Evolutionary conservation across 2,888 invertebrate genomes (phyloP).

Genomic region (Xanthia icteritia): DNA sequence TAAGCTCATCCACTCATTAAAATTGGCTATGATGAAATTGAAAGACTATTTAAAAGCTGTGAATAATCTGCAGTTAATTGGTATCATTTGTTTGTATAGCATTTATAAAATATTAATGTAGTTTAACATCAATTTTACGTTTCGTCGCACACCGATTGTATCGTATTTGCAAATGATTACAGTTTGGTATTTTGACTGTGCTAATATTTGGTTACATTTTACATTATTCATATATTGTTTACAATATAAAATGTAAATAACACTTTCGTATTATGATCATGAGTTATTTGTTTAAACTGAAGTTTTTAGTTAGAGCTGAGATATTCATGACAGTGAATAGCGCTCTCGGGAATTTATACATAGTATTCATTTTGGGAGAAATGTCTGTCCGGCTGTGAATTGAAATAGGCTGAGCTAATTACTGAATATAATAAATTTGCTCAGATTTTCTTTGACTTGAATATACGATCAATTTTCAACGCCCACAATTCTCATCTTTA

Average conservation of each 20-base stretch:
- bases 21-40: slow-evolving; percentile 5
- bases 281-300: slow-evolving; percentile 44
- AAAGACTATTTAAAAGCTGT: slow-evolving; percentile 21
- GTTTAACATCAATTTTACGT: slow-evolving; percentile 49
- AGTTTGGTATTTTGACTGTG: slow-evolving; percentile 23
- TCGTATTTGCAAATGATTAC: slow-evolving; percentile 47
- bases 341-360: slow-evolving; percentile 40
- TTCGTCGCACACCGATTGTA: slow-evolving; percentile 23
- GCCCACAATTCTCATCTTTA: neutral
- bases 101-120: slow-evolving; percentile 43
- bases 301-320: slow-evolving; percentile 42
- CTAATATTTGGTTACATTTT: slow-evolving; percentile 40
- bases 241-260: slow-evolving; percentile 53
- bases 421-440: neutral
- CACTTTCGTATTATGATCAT: slow-evolving; percentile 34
- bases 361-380: slow-evolving; percentile 37
- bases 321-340: slow-evolving; percentile 42
- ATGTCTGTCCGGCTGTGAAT: neutral
- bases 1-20: slow-evolving; percentile 2
- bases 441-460: neutral
- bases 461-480: neutral
- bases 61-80: slow-evolving; percentile 37
- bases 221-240: slow-evolving; percentile 50
- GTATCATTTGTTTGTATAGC: slow-evolving; percentile 37
- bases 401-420: slow-evolving; percentile 1